A percentile compares a stretch with the other conserved stretches of the same genome.
These are phyloP conservation scores for Athalia rosae DNA, from an alignment of 2,888 invertebrate genomes.

Conservation along the genomic window DNA sequence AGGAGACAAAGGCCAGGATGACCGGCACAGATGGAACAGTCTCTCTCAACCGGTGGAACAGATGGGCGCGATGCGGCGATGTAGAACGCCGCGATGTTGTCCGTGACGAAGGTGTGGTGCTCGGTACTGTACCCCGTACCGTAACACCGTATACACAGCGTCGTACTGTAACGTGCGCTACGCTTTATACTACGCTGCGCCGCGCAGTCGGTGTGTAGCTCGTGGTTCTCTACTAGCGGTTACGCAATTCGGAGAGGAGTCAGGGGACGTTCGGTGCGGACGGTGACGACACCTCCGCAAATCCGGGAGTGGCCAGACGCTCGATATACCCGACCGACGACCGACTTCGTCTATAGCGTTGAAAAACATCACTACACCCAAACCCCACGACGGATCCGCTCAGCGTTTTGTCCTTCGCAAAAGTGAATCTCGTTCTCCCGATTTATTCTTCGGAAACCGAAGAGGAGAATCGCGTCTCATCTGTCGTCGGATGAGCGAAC, in stretches of 20 bases:
- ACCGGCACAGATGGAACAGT: slow-evolving; percentile 55
- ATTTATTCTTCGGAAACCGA: no score
- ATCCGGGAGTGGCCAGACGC: slow-evolving; percentile 62
- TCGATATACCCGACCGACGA: slow-evolving; percentile 14
- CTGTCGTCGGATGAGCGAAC: no score
- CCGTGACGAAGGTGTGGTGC: slow-evolving; percentile 65
- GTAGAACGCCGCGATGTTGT: slow-evolving; percentile 61
- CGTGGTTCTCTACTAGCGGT: slow-evolving; percentile 47
- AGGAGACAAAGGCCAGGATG: slow-evolving; percentile 62
- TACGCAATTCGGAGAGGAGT: slow-evolving; percentile 65
- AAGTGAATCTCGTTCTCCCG: background rate
- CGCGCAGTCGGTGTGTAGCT: slow-evolving; percentile 36
- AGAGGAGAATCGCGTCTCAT: no score
- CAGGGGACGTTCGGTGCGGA: slow-evolving; percentile 55
- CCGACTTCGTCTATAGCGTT: background rate
- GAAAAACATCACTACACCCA: background rate
- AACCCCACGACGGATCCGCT: background rate
- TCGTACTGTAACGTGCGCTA: no score
- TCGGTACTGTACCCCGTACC: background rate
- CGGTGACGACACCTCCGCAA: slow-evolving; percentile 60
- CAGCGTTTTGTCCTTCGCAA: background rate
- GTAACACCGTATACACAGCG: no score
- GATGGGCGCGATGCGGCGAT: slow-evolving; percentile 58
- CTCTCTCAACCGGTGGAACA: slow-evolving; percentile 40
- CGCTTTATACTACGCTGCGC: background rate